Evolutionary conservation across 2,113 vertebrate genomes (phyloP), one percentile per base, ranked within the genome.

Genomic region (Dicentrarchus labrax): DNA sequence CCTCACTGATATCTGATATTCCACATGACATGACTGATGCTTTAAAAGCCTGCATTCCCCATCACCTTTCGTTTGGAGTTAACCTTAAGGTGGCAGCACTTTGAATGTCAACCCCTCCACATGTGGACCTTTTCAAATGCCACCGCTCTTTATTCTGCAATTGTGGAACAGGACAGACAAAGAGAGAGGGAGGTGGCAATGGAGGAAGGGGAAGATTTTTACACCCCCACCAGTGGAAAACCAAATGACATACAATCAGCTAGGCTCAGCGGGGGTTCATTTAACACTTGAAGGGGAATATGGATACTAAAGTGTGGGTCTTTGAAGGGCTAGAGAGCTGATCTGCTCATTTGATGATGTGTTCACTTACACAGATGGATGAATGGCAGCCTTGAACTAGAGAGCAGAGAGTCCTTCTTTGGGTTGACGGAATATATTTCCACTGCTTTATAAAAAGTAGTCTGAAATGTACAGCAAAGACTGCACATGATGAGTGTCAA

Each of bases 71-170:
- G 21, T 80, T 72, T 72, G 71, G 90, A 91, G 92, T 93, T 94
- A 94, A 94, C 92, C 93, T 95, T 94, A 94, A 92, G 88, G 91
- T 91, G 89, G 88, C 72, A 86, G 92, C 88, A 83, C 86, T 91
- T 54, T 94, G 93, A 95, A 95, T 94, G 93, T 94, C 94, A 95
- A 85, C 80, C 88, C 89, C 90, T 92, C 86, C 85, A 91, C 83
- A 84, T 76, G 88, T 66, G 87, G 94, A 94, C 93, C 89, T 95
- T 95, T 95, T 90, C 82, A 94, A 95, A 96, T 94, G 94, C 92
- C 94, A 94, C 78, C 76, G 62, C 88, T 93, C 80, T 94, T 94
- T 93, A 92, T 92, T 94, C 86, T 70, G 83, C 82, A 57, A 82
- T 83, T 74, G 85, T 90, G 86, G 76, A 93, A 83, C 57, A 83